phyloP scores from a whole-genome alignment of 2,113 vertebrate genomes.

The Lamprotornis superbus region DNA sequence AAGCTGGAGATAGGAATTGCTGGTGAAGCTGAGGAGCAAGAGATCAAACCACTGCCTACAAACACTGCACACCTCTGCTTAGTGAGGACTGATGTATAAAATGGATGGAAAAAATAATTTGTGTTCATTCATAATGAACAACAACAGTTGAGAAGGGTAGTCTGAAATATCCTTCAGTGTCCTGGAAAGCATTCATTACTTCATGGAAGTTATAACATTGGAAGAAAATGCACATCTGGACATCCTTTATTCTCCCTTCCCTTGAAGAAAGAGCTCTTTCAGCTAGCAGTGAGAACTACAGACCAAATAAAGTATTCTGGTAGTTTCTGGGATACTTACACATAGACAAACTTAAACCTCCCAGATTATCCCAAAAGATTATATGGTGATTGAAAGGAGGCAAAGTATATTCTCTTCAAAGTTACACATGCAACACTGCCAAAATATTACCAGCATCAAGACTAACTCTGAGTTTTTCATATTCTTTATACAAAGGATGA shows the following conservation, averaged over 20 bases:
- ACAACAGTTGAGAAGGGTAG: not conserved
- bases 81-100: not conserved
- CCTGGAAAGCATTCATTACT: not conserved
- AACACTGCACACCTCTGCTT: not conserved
- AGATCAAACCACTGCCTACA: not conserved
- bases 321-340: not conserved
- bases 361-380: not conserved
- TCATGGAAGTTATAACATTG: not conserved
- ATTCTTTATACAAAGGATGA: not conserved
- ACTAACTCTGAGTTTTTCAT: not conserved
- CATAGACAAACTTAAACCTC: not conserved
- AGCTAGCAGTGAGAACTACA: not conserved
- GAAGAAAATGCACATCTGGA: not conserved
- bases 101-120: not conserved
- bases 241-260: not conserved
- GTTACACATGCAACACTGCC: not conserved
- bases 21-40: not conserved
- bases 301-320: not conserved
- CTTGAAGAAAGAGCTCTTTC: not conserved
- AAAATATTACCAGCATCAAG: not conserved
- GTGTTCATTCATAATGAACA: not conserved
- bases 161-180: not conserved
- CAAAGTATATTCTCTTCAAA: not conserved
- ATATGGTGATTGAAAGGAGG: not conserved
- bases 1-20: not conserved